These are phyloP conservation scores for Cynopterus brachyotis DNA, from an alignment of 2,113 vertebrate species.

Conservation along the genomic window DNA sequence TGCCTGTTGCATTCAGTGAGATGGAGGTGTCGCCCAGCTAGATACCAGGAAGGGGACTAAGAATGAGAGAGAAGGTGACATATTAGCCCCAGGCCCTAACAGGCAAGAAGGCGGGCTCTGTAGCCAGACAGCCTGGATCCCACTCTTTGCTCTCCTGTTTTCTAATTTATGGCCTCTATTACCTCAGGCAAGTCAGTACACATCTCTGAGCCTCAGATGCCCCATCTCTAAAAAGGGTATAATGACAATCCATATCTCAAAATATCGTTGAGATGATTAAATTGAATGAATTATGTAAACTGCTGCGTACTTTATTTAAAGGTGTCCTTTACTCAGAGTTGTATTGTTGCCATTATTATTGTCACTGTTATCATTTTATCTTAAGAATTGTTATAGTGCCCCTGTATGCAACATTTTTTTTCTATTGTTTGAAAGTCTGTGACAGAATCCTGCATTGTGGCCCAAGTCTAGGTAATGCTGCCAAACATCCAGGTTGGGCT, in stretches of 20 bases:
- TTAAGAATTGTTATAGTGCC: background rate
- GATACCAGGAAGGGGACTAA: background rate
- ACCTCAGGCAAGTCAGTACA: background rate
- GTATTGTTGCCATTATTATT: background rate
- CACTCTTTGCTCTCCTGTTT: background rate
- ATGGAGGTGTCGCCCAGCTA: background rate
- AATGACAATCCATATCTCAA: background rate
- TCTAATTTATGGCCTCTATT: background rate
- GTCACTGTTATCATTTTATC: background rate
- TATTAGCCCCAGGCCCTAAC: background rate
- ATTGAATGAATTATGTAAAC: background rate
- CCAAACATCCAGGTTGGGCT: background rate
- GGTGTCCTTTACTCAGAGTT: background rate
- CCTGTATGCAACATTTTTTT: background rate
- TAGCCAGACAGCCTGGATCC: background rate
- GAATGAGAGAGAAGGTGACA: background rate
- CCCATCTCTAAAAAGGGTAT: background rate
- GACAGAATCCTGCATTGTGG: background rate
- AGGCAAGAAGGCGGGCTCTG: background rate
- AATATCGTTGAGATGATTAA: background rate
- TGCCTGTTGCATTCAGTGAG: background rate
- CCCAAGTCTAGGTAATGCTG: background rate
- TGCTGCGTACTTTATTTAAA: too few relatives aligned
- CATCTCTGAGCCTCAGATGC: background rate
- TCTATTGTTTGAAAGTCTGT: background rate